phyloP scores from a whole-genome alignment of 92 coral and sea anemone species.

The Porites evermanni region DNA sequence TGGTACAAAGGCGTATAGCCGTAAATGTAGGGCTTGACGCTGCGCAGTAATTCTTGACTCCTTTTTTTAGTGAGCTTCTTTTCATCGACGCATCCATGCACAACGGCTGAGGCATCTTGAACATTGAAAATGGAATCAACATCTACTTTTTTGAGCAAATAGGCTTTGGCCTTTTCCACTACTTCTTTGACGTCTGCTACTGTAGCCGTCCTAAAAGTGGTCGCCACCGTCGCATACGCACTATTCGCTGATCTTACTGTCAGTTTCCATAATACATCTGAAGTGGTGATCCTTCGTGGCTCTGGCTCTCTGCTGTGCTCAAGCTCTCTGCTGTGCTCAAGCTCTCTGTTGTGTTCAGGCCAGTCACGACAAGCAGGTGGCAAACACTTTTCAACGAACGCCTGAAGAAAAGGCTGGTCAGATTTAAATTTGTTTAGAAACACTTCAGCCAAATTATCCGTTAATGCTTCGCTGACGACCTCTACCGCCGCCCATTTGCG shows the following conservation, averaged over 20 bases:
- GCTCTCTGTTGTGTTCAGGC: too few relatives aligned
- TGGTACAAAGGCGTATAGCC: slow-evolving; percentile 49
- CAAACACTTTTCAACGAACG: slow-evolving; percentile 38
- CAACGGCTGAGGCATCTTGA: too few relatives aligned
- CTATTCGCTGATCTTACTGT: too few relatives aligned
- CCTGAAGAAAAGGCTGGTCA: slow-evolving; percentile 1
- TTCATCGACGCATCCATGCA: slow-evolving; percentile 58
- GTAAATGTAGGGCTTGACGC: slow-evolving; percentile 63
- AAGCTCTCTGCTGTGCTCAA: too few relatives aligned
- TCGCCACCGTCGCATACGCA: too few relatives aligned
- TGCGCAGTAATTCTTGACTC: slow-evolving; percentile 41
- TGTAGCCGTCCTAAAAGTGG: too few relatives aligned
- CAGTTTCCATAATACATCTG: too few relatives aligned
- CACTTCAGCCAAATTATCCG: neutral
- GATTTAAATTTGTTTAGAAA: neutral
- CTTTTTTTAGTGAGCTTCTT: slow-evolving; percentile 47
- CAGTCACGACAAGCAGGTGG: slow-evolving; percentile 42
- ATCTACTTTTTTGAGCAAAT: too few relatives aligned
- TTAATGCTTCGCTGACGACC: slow-evolving; percentile 3
- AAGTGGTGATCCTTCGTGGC: too few relatives aligned
- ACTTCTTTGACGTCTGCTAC: too few relatives aligned
- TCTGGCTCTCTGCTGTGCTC: too few relatives aligned
- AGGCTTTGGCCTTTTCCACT: slow-evolving; percentile 33
- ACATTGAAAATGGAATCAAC: neutral
- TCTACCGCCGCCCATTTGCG: slow-evolving; percentile 51